Percentiles rank a stretch among this genome's conserved stretches.
phyloP scores from a whole-genome alignment of 2,113 vertebrate genomes.

The Misgurnus anguillicaudatus region DNA sequence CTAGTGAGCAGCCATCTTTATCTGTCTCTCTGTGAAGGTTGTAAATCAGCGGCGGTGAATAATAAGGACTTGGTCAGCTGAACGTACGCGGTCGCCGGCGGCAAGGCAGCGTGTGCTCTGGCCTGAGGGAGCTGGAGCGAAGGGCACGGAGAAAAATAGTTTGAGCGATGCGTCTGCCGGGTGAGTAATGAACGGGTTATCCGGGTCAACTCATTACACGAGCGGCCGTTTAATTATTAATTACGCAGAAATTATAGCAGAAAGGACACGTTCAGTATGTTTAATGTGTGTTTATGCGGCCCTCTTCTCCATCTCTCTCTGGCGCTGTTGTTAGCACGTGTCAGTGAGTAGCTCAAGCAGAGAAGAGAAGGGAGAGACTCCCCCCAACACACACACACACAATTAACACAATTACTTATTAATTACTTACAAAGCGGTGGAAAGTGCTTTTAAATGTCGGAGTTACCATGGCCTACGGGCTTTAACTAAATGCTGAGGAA shows the following conservation, averaged over 20 bases:
- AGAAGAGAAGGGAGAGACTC: conserved; percentile 44
- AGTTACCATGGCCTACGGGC: conserved; percentile 38
- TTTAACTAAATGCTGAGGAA: conserved; percentile 37
- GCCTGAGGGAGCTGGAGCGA: conserved; percentile 63
- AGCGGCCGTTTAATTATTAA: conserved; percentile 98
- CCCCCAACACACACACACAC: conserved; percentile 27
- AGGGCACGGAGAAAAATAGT: conserved; percentile 81
- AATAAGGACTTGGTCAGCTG: conserved; percentile 65
- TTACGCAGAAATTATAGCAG: conserved; percentile 91
- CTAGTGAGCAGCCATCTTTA: conserved; percentile 44
- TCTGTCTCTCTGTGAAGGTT: conserved; percentile 53
- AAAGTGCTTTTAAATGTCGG: conserved; percentile 52
- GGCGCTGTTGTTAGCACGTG: conserved; percentile 61
- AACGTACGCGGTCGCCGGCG: conserved; percentile 61
- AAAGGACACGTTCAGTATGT: conserved; percentile 93
- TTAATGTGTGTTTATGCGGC: conserved; percentile 83
- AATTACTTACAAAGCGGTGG: conserved; percentile 55
- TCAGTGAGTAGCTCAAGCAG: conserved; percentile 63
- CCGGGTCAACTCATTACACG: conserved; percentile 98
- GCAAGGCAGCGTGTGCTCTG: conserved; percentile 46
- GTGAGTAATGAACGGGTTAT: conserved; percentile 98
- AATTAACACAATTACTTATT: conserved; percentile 60
- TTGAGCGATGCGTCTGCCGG: conserved; percentile 93
- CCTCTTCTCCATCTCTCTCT: conserved; percentile 66
- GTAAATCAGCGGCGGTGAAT: conserved; percentile 64